Evolutionary conservation across 2,888 invertebrate genomes (phyloP).

Genomic region (Drosophila mercatorum): DNA sequence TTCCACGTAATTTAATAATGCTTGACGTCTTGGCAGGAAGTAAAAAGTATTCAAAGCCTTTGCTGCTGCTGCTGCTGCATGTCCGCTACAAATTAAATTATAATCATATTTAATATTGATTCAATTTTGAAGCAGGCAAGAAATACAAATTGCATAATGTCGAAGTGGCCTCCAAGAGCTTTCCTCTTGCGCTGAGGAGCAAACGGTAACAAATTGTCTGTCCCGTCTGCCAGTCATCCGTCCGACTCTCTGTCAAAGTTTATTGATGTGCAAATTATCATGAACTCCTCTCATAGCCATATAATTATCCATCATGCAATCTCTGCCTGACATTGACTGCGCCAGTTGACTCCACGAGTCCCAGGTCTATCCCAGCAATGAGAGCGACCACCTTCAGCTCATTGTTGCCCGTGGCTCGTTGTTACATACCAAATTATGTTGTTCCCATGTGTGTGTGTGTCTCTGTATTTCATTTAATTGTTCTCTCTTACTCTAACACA

Average conservation of each 20-base stretch:
- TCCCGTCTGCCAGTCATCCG: constrained; percentile 33
- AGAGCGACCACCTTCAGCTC: constrained; percentile 41
- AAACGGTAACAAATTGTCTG: constrained; percentile 54
- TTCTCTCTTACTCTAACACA: constrained; percentile 45
- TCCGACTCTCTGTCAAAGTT: constrained; percentile 63
- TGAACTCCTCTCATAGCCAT: constrained; percentile 13
- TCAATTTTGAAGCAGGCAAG: constrained; percentile 34
- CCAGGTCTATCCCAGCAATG: constrained; percentile 41
- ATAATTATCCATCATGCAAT: constrained; percentile 48
- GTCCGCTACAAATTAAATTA: constrained; percentile 52
- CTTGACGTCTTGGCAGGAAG: constrained; percentile 54
- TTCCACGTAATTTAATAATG: constrained; percentile 64
- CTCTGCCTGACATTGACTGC: constrained; percentile 45
- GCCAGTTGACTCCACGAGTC: constrained; percentile 30
- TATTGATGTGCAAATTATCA: constrained; percentile 73
- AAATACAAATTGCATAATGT: constrained; percentile 45
- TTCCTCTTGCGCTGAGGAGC: constrained; percentile 19
- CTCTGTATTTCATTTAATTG: constrained; percentile 60
- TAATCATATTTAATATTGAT: constrained; percentile 56
- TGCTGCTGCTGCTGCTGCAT: constrained; percentile 40
- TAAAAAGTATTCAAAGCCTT: constrained; percentile 16
- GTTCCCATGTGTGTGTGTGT: constrained; percentile 39
- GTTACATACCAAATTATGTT: constrained; percentile 8
- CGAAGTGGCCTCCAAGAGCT: constrained; percentile 12
- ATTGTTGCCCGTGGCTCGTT: constrained; percentile 19